Evolutionary conservation across 1,140 invertebrate genomes (phyloP).

Genomic region (Bombus ignitus): DNA sequence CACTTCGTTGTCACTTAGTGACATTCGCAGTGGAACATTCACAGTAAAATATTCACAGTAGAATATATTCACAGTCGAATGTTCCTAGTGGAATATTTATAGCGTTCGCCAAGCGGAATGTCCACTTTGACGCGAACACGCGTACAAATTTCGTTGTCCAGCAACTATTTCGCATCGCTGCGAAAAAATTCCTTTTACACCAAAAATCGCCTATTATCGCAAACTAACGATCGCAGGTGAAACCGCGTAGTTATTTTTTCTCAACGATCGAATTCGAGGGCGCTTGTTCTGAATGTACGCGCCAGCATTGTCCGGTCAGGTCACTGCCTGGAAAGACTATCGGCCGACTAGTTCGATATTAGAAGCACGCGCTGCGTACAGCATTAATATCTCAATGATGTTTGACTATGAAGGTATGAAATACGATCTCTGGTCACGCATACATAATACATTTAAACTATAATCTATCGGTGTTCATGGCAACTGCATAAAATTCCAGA

Average conservation of each 20-base stretch:
- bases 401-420: constrained; percentile 29
- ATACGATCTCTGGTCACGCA: constrained; percentile 38
- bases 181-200: neutral
- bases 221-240: constrained; percentile 6
- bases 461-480: neutral
- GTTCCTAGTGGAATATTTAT: neutral
- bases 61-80: neutral
- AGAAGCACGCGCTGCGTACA: neutral
- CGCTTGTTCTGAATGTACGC: neutral
- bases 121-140: neutral
- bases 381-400: constrained; percentile 38
- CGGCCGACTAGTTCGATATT: neutral
- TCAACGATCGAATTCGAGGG: neutral
- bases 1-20: too few relatives aligned
- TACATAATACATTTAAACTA: neutral
- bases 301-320: neutral
- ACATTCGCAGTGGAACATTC: too few relatives aligned
- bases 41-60: too few relatives aligned
- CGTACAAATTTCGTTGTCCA: too few relatives aligned
- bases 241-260: neutral
- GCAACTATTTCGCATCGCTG: too few relatives aligned
- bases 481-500: neutral
- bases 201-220: neutral
- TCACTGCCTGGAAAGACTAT: neutral
- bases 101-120: neutral